Evolutionary conservation across 2,113 vertebrate species (phyloP).

Genomic region (Psammodynastes pulverulentus): DNA sequence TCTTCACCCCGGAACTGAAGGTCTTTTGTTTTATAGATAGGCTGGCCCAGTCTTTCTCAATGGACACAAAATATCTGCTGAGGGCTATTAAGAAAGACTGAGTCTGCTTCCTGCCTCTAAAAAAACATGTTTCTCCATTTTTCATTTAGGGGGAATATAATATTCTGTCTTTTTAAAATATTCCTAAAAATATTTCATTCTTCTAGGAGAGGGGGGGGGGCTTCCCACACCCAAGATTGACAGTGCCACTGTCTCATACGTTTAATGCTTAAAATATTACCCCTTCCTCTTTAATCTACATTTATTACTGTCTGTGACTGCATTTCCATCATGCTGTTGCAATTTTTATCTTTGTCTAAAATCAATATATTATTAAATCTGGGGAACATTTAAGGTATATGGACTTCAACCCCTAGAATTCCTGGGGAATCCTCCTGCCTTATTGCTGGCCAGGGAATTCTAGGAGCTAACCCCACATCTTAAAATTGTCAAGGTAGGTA

Average conservation of each 20-base stretch:
- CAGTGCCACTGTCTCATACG: background rate
- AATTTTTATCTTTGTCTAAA: background rate
- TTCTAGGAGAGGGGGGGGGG: too few species aligned
- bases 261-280: background rate
- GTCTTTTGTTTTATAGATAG: too few species aligned
- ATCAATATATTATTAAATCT: background rate
- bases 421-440: background rate
- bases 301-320: background rate
- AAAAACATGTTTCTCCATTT: too few species aligned
- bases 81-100: too few species aligned
- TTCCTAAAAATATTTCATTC: too few species aligned
- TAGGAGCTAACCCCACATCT: background rate
- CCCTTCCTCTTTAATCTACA: background rate
- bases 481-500: background rate
- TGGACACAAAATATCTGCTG: too few species aligned
- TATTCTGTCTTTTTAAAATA: too few species aligned
- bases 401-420: background rate
- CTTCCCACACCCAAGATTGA: background rate
- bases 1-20: too few species aligned
- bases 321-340: background rate
- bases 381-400: background rate
- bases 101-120: too few species aligned
- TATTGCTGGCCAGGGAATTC: background rate
- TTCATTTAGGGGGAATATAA: too few species aligned
- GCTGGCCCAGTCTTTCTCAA: too few species aligned